Conservation (phyloP, 2,888 invertebrate genomes). For the Patella caerulea region DNA sequence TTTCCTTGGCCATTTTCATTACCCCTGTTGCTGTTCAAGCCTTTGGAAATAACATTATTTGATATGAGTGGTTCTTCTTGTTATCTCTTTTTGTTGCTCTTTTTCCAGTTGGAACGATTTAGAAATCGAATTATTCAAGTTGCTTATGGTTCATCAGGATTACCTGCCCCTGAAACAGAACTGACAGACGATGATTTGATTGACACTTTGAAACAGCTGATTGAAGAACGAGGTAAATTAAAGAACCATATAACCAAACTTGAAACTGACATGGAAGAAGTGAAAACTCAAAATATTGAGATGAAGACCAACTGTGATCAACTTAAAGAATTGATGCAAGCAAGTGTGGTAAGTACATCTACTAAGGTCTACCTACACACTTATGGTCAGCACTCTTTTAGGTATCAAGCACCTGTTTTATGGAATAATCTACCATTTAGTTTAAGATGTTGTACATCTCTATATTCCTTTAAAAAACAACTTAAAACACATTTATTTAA, state of each 20-base stretch:
- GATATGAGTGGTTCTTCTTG: too few relatives aligned
- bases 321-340: slow-evolving; percentile 57
- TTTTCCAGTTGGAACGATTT: slow-evolving; percentile 66
- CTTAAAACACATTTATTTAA: too few relatives aligned
- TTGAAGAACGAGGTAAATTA: slow-evolving; percentile 61
- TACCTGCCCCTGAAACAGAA: slow-evolving; percentile 64
- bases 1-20: too few relatives aligned
- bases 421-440: too few relatives aligned
- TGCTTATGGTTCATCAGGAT: slow-evolving; percentile 67
- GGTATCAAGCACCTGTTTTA: too few relatives aligned
- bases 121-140: slow-evolving; percentile 66
- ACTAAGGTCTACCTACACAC: too few relatives aligned
- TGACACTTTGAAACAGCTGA: slow-evolving; percentile 61
- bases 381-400: too few relatives aligned
- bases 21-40: too few relatives aligned
- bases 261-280: slow-evolving; percentile 53
- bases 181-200: slow-evolving; percentile 66
- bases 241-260: slow-evolving; percentile 55
- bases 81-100: background rate
- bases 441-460: too few relatives aligned
- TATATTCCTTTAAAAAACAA: too few relatives aligned
- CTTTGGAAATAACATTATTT: too few relatives aligned
- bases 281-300: slow-evolving; percentile 51
- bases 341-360: slow-evolving; percentile 54
- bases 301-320: slow-evolving; percentile 54